Conservation (phyloP, 2,888 invertebrate species). For the Tachina fera region DNA sequence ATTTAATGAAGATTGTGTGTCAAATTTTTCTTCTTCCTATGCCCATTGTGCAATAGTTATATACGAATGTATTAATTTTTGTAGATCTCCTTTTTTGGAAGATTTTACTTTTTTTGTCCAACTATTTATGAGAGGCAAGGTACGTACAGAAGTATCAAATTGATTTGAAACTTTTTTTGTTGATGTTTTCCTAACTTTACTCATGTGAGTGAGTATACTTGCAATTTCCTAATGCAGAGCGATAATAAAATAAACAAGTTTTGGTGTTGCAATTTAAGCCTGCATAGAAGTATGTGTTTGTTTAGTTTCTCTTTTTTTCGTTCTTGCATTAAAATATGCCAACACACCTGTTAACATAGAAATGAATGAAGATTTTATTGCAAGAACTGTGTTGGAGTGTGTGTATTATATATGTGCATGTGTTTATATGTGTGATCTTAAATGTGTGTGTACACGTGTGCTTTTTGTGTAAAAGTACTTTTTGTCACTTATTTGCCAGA, state of each 20-base stretch:
- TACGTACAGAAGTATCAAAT: background rate
- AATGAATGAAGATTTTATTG: background rate
- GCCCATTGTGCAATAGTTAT: background rate
- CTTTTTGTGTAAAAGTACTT: background rate
- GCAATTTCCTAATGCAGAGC: slow-evolving; percentile 8
- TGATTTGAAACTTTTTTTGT: slow-evolving; percentile 15
- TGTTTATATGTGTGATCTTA: no score
- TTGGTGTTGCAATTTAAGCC: background rate
- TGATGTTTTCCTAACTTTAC: slow-evolving; percentile 11
- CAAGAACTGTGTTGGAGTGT: background rate
- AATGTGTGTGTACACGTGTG: background rate
- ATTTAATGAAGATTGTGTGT: no score
- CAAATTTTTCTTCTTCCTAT: background rate
- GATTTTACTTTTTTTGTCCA: background rate
- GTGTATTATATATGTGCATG: no score
- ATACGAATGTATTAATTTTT: background rate
- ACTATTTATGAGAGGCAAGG: slow-evolving; percentile 8
- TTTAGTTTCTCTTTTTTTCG: background rate
- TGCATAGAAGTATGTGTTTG: background rate
- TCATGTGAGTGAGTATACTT: background rate
- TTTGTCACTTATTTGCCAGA: slow-evolving; percentile 17
- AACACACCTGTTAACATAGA: no score
- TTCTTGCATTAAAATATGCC: no score
- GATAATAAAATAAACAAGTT: slow-evolving; percentile 19
- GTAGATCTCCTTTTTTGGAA: background rate